phyloP scores from a whole-genome alignment of 2,113 vertebrate genomes.

The Henicopernis longicauda region DNA sequence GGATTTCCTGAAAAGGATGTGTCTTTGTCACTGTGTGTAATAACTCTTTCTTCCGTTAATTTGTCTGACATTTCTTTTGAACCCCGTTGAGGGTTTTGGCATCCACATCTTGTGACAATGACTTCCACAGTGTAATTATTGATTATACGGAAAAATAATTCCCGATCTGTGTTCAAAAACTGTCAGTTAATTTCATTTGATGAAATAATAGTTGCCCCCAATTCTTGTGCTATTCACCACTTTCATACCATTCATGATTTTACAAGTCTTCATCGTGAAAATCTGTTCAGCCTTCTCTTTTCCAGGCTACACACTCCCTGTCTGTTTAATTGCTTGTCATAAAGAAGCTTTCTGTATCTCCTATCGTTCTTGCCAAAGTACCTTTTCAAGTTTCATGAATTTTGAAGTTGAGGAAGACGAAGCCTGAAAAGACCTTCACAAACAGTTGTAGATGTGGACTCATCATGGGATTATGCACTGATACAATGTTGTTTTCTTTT shows the following conservation, averaged over 20 bases:
- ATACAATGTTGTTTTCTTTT: neutral
- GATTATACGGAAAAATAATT: neutral
- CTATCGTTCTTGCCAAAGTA: neutral
- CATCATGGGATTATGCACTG: neutral
- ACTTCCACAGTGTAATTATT: neutral
- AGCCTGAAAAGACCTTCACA: neutral
- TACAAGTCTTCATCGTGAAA: neutral
- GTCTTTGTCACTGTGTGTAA: neutral
- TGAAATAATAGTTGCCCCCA: neutral
- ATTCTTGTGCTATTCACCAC: neutral
- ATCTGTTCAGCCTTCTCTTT: neutral
- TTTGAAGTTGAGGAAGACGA: neutral
- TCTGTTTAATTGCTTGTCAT: neutral
- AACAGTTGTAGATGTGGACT: neutral
- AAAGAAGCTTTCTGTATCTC: neutral
- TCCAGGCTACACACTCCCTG: neutral
- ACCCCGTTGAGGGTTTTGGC: neutral
- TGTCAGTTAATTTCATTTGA: neutral
- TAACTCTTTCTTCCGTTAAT: neutral
- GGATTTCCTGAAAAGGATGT: neutral
- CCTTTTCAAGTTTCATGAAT: neutral
- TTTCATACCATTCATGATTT: neutral
- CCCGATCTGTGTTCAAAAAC: neutral
- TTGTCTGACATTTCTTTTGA: neutral
- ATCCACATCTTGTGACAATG: neutral